A percentile compares a stretch with the other conserved stretches of the same genome.
phyloP scores from a whole-genome alignment of 2,797 vertebrate genomes.

The Margarornis squamiger region DNA sequence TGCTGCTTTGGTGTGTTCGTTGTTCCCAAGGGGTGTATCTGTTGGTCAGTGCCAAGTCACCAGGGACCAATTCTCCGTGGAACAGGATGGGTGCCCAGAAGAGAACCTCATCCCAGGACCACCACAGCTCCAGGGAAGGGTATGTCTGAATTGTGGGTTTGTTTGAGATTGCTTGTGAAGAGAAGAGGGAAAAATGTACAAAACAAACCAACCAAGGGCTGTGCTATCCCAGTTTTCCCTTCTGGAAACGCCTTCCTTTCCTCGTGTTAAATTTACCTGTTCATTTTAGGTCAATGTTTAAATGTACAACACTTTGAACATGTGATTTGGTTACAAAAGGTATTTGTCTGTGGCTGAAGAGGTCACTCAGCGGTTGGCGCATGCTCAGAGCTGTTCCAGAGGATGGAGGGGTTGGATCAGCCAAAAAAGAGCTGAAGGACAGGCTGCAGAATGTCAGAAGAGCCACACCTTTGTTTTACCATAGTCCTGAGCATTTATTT shows the following conservation, averaged over 20 bases:
- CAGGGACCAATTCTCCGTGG: slow-evolving; percentile 77
- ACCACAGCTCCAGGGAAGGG: slow-evolving; percentile 62
- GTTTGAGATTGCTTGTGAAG: slow-evolving; percentile 32
- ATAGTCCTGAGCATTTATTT: not conserved
- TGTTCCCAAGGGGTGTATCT: slow-evolving; percentile 5
- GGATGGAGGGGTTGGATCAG: not conserved
- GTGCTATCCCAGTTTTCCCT: slow-evolving; percentile 65
- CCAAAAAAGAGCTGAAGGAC: not conserved
- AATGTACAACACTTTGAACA: slow-evolving; percentile 71
- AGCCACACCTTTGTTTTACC: slow-evolving; percentile 9
- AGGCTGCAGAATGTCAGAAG: slow-evolving; percentile 42
- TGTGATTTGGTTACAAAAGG: slow-evolving; percentile 75
- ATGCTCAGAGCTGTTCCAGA: slow-evolving; percentile 26
- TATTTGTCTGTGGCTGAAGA: slow-evolving; percentile 68
- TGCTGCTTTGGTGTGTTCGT: slow-evolving; percentile 35
- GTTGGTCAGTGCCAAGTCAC: slow-evolving; percentile 68
- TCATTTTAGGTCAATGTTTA: slow-evolving; percentile 75
- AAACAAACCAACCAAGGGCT: slow-evolving; percentile 61
- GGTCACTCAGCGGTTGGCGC: slow-evolving; percentile 67
- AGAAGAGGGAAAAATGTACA: not conserved
- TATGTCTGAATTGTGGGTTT: slow-evolving; percentile 29
- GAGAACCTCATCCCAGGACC: slow-evolving; percentile 60
- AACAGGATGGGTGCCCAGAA: slow-evolving; percentile 60
- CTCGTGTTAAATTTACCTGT: slow-evolving; percentile 56
- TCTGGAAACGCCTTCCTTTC: slow-evolving; percentile 54